Percentiles rank a stretch among this genome's conserved stretches.
Evolutionary conservation across 2,888 invertebrate species (phyloP).

Genomic region (Ecdyonurus torrentis): DNA sequence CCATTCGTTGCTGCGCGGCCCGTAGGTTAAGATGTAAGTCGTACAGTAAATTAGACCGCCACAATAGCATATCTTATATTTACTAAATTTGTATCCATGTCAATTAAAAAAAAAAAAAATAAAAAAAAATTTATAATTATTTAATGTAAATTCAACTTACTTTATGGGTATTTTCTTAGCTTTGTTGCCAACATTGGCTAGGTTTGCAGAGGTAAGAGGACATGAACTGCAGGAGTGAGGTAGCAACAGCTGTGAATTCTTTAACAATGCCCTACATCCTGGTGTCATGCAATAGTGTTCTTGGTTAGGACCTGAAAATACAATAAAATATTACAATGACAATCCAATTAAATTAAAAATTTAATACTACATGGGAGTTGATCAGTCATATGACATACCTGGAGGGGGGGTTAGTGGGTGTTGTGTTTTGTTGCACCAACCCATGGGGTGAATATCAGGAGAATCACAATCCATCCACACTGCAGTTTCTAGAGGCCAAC

Average conservation of each 20-base stretch:
- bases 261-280: neutral
- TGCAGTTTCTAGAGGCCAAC: conserved; percentile 69
- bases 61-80: no score
- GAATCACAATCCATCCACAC: conserved; percentile 86
- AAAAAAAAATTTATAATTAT: no score
- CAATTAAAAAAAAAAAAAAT: no score
- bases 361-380: no score
- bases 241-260: neutral
- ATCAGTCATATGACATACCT: conserved; percentile 33
- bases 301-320: neutral
- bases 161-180: neutral
- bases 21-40: no score
- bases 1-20: no score
- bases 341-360: neutral
- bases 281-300: neutral
- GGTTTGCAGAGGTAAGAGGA: neutral
- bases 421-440: conserved; percentile 79
- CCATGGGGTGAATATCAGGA: conserved; percentile 77
- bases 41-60: no score
- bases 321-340: no score
- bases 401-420: conserved; percentile 75
- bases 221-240: neutral
- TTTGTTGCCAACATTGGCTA: neutral
- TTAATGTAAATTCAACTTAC: neutral
- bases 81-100: no score